These are phyloP conservation scores for Sylvietta virens DNA, from an alignment of 2,113 vertebrate genomes.

Conservation along the genomic window DNA sequence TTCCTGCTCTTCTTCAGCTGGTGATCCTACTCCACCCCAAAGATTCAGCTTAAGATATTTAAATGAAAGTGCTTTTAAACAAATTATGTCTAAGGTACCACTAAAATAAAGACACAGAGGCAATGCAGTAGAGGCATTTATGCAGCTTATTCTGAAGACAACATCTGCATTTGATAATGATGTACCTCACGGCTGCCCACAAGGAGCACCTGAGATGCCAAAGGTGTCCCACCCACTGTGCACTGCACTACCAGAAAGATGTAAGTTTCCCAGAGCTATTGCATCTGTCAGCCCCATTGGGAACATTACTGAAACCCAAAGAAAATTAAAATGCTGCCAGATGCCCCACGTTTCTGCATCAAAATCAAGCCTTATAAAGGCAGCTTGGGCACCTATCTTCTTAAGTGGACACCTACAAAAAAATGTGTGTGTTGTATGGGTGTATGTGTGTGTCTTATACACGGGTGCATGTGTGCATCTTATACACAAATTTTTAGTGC, in stretches of 20 bases:
- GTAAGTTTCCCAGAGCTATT: accelerated
- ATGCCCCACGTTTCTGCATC: not conserved
- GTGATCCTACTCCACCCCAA: not conserved
- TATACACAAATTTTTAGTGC: not conserved
- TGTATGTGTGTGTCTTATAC: not conserved
- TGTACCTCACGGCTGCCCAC: not conserved
- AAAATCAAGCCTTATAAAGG: not conserved
- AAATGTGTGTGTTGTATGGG: not conserved
- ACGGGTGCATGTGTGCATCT: not conserved
- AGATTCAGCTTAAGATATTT: not conserved
- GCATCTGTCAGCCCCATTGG: accelerated
- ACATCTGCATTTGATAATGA: not conserved
- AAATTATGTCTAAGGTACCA: not conserved
- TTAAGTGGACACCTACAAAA: not conserved
- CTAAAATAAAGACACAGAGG: not conserved
- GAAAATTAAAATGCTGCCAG: not conserved
- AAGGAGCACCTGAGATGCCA: not conserved
- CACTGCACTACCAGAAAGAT: accelerated
- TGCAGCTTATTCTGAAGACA: not conserved
- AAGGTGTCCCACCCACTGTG: accelerated
- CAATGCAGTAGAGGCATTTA: not conserved
- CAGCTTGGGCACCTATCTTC: not conserved
- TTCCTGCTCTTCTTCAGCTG: not conserved
- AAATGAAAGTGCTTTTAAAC: not conserved
- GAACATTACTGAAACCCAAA: not conserved